Evolutionary conservation across 2,888 invertebrate genomes (phyloP).

Genomic region (Anticlea derivata): DNA sequence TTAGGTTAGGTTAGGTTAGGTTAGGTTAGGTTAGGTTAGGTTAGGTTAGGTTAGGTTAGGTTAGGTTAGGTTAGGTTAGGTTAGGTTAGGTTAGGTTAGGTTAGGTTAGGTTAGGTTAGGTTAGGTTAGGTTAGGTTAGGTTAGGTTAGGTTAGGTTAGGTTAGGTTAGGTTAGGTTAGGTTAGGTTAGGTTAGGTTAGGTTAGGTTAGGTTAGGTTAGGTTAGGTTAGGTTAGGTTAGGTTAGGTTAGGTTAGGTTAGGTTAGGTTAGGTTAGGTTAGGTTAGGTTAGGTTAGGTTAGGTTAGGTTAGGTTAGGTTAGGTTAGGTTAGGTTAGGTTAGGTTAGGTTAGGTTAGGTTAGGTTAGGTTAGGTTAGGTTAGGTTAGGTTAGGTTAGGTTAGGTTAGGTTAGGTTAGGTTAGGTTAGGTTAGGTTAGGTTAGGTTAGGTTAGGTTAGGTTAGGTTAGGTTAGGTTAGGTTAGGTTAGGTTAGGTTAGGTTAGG

Average conservation of each 20-base stretch:
- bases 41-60: slow-evolving; percentile 41
- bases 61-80: slow-evolving; percentile 41
- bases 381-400: slow-evolving; percentile 27
- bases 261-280: slow-evolving; percentile 29
- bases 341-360: slow-evolving; percentile 28
- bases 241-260: slow-evolving; percentile 25
- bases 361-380: slow-evolving; percentile 28
- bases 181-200: slow-evolving; percentile 25
- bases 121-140: slow-evolving; percentile 22
- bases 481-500: slow-evolving; percentile 35
- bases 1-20: slow-evolving; percentile 32
- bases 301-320: slow-evolving; percentile 28
- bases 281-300: slow-evolving; percentile 30
- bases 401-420: slow-evolving; percentile 28
- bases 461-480: slow-evolving; percentile 24
- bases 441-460: slow-evolving; percentile 24
- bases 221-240: slow-evolving; percentile 26
- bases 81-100: slow-evolving; percentile 31
- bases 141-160: slow-evolving; percentile 20
- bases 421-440: slow-evolving; percentile 27
- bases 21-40: slow-evolving; percentile 34
- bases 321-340: slow-evolving; percentile 26
- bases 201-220: slow-evolving; percentile 27
- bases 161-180: slow-evolving; percentile 25
- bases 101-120: slow-evolving; percentile 28